Base-by-base conservation (phyloP, 2,113 vertebrate genomes). In the Callipepla californica region DNA sequence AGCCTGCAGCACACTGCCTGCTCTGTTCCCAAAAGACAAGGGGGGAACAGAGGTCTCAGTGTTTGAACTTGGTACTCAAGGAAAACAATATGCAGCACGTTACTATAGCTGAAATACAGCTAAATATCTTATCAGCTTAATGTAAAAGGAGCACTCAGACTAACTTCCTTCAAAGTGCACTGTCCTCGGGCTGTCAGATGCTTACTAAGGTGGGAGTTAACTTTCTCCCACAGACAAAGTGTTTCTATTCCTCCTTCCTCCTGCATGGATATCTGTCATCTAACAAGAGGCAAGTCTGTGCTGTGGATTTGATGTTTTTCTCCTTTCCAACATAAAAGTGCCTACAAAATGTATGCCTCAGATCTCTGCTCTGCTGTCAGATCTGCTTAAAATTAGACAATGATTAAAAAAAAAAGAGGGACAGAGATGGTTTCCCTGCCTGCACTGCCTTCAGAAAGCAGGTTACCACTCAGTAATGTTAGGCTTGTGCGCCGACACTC, bases 331-430 rank as follows among this genome's bases (percentile, higher is more conserved):
- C 85, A 94, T 79, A 42, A 91, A 95, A 94, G 90, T 76, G 76
- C 23, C 59, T 66, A 45, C 30, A 22, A 45, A 91, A 89, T 76
- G 26, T 79, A 85, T 38, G 67, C 85, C 67, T 91, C 81, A 87
- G 92, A 95, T 95, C 93, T 94, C 81, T 2, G 13, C 50, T 87
- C 53, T 45, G 75, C 94, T 96, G 93, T 91, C 93, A 95, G 53
- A 76, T 25, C 8, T 25, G 23, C 79, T 62, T 95, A 94, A 95
- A 94, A 91, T 81, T 87, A 95, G 87, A 80, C n/a, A 48, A 61
- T 1, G 7, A 85, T 45, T 85, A 13, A 44, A 80, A 67, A 53
- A 53, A 55, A n/a, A 65, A 23, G 40, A 26, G 30, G 13, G 42
- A 11, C 32, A 50, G 82, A 20, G 55, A 76, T 48, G 20, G 26